Evolutionary conservation across 2,888 invertebrate genomes (phyloP), one percentile per base, ranked within the genome.

Genomic region (Volucella bombylans): DNA sequence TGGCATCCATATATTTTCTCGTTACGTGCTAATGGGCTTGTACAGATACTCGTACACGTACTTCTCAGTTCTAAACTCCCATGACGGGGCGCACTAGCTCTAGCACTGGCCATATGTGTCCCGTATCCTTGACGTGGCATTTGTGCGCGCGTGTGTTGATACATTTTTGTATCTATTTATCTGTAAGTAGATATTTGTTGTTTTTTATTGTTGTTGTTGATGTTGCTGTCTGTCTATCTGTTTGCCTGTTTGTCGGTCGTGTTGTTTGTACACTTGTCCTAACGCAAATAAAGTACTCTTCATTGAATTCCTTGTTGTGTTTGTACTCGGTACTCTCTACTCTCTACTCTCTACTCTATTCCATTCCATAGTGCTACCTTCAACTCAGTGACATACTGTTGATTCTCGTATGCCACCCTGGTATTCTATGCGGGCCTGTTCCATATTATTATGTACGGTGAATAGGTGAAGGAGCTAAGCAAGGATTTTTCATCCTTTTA

Each of bases 11-110:
- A 31, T 31, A 85, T 85, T 85, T 85, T 62, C 68, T 85, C 81
- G 77, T 85, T 85, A 81, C 72, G 85, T 80, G 81, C 85, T 85
- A 85, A 85, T 85, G 81, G 72, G 65, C 50, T 77, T 68, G 71
- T 81, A 62, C 31, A 31, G 31, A 31, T 31, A 0, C 31, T 31
- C 31, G 31, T 31, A 31, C 6, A 6, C 31, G 31, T 31, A 6
- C 6, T 31, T 39, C 57, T 57, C 50, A 67, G n/a, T n/a, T n/a
- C n/a, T n/a, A n/a, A n/a, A 76, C 68, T 85, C 76, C 85, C 67
- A 67, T 81, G 81, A 76, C 81, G 71, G 57, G 41, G 43, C 18
- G 49, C 82, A 38, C 54, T n/a, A 41, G 15, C 38, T 43, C 38
- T 43, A 47, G 12, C 23, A 43, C 49, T 31, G 31, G 6, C 6